Evolutionary conservation across 2,888 invertebrate species (phyloP), one percentile per base, ranked within the genome.

Genomic region (Ferrisia virgata): DNA sequence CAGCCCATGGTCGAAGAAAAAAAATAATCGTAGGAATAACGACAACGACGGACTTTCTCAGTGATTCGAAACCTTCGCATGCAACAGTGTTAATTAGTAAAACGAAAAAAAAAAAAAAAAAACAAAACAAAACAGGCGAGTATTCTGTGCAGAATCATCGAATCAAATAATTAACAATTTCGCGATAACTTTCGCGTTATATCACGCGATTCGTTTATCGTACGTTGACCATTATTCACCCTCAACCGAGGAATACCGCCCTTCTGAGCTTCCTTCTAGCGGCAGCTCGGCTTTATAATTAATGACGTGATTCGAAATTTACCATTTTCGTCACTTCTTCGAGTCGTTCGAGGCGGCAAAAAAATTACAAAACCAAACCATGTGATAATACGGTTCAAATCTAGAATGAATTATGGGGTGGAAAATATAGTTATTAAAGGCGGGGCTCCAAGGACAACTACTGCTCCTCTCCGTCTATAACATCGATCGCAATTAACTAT

Each of bases 381-480:
- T 79, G 79, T 40, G 79, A 40, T 79, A 79, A 79, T 79, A 40
- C 79, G 39, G 79, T 79, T 79, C n/a, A 53, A 81, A 33, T 33
- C 18, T 31, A 28, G 64, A 82, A 82, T 82, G 69, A 82, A 82
- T 82, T 25, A 82, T 82, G 82, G 82, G 82, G 82, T 82, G 82
- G 82, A 82, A 82, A 82, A 64, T 82, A 69, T 82, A 82, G 53
- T 82, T 82, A 82, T 82, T 64, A 58, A 69, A 82, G 82, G 82
- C 82, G 82, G 82, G 82, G 82, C 69, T 82, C 28, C 82, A 82
- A 82, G 82, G 82, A 82, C 64, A 69, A 39, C 82, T 36, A 39
- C 58, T 82, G 58, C 40, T 39, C 79, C 40, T 79, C 39, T 25
- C 40, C 40, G 40, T 36, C 39, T 36, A 40, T 79, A 40, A 69